Percentiles rank a stretch among this genome's conserved stretches.
Evolutionary conservation across 1,140 invertebrate genomes (phyloP).

Genomic region (Cyclargus thomasi): DNA sequence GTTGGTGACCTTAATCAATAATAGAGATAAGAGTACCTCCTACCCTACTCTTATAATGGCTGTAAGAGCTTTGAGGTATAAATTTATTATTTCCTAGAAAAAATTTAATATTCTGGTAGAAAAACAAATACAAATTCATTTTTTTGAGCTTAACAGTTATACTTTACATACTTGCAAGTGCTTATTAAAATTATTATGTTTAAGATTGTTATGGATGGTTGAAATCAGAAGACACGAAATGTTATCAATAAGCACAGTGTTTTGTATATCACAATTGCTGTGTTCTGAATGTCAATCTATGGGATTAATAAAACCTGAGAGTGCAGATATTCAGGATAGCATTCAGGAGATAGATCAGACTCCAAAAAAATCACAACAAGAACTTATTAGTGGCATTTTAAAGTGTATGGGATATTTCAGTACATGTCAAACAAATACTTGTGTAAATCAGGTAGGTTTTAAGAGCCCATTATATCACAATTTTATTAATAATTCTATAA

Average conservation of each 20-base stretch:
- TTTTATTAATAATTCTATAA: not conserved
- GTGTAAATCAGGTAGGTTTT: conserved; percentile 63
- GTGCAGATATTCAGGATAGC: conserved; percentile 33
- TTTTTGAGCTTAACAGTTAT: too few relatives aligned
- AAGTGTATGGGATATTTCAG: conserved; percentile 71
- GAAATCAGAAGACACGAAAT: conserved; percentile 66
- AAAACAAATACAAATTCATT: not conserved
- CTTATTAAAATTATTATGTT: conserved; percentile 24
- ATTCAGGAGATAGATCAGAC: conserved; percentile 37
- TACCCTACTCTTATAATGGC: conserved; percentile 69
- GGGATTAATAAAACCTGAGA: conserved; percentile 53
- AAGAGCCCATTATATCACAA: too few relatives aligned
- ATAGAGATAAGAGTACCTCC: conserved; percentile 63
- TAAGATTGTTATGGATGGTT: conserved; percentile 69
- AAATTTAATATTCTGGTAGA: not conserved
- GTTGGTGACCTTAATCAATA: conserved; percentile 59
- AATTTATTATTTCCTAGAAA: not conserved
- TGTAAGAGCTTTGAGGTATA: conserved; percentile 71
- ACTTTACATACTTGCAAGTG: not conserved
- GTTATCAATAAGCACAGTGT: conserved; percentile 53
- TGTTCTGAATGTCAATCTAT: conserved; percentile 63
- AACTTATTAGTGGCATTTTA: conserved; percentile 62
- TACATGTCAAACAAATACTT: conserved; percentile 49
- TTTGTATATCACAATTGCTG: conserved; percentile 56
- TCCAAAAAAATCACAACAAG: conserved; percentile 56